Evolutionary conservation across 2,797 vertebrate species (phyloP).

Genomic region (Sebastes glaucus): DNA sequence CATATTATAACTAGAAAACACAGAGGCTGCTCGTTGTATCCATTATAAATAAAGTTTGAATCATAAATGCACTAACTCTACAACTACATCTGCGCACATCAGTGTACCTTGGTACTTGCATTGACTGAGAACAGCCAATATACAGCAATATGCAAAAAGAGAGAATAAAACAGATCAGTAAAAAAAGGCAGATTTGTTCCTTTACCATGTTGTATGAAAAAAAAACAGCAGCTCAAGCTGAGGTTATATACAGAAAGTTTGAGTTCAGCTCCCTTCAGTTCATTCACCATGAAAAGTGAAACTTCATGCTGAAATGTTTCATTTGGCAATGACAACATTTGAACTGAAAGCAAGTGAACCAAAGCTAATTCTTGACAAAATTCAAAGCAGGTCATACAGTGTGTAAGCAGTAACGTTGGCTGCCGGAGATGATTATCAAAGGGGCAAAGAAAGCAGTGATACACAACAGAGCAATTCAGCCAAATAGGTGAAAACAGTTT

Average conservation of each 20-base stretch:
- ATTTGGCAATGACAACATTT: conserved; percentile 2
- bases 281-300: background rate
- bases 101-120: conserved; percentile 22
- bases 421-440: background rate
- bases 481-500: background rate
- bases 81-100: background rate
- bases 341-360: conserved; percentile 19
- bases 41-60: background rate
- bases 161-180: background rate
- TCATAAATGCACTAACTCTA: background rate
- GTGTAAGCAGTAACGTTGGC: background rate
- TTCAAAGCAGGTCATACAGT: background rate
- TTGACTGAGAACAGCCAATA: conserved; percentile 3
- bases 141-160: background rate
- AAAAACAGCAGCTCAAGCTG: conserved; percentile 1
- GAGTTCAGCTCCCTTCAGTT: conserved; percentile 29
- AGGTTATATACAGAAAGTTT: background rate
- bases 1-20: background rate
- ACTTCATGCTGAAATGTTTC: background rate
- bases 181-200: conserved; percentile 70
- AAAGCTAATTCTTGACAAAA: background rate
- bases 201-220: conserved; percentile 51
- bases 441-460: background rate
- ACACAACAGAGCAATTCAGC: background rate
- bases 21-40: background rate